Conservation (phyloP, 2,113 vertebrate genomes). For the Pogona vitticeps region DNA sequence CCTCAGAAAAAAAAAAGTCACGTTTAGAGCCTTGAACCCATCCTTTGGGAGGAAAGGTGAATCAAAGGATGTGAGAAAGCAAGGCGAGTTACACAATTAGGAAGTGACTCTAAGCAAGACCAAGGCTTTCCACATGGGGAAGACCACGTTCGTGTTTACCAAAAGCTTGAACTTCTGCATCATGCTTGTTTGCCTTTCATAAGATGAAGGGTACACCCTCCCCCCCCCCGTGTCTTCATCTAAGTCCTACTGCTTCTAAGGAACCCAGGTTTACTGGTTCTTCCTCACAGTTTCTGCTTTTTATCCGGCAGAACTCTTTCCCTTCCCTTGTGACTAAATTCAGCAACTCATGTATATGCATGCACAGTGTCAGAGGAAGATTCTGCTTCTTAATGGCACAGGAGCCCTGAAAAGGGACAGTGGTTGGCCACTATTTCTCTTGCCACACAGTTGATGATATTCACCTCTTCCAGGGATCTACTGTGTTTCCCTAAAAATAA, state of each 20-base stretch:
- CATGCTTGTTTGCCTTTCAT: background rate
- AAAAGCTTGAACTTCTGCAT: background rate
- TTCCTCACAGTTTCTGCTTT: background rate
- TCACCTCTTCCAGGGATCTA: background rate
- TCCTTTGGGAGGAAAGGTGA: background rate
- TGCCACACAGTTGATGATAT: background rate
- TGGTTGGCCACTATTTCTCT: background rate
- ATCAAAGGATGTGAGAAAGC: background rate
- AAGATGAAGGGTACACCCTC: no score
- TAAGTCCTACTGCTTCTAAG: background rate
- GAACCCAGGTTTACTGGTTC: background rate
- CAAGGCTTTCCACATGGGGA: background rate
- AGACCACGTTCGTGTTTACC: background rate
- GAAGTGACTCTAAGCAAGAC: conserved; percentile 4
- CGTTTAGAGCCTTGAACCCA: background rate
- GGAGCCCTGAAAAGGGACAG: background rate
- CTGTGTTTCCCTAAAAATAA: background rate
- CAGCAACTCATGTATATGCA: background rate
- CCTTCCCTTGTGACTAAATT: background rate
- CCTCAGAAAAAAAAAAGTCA: background rate
- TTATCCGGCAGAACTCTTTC: background rate
- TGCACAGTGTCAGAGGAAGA: background rate
- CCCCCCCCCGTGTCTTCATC: background rate
- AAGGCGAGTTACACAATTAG: conserved; percentile 12
- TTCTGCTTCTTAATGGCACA: background rate